Evolutionary conservation across 1,140 invertebrate genomes (phyloP).

Genomic region (honey bee (Apis mellifera)): Amel_HAv3.1 CM009938.2:6427001-6427500

Average conservation of each 20-base stretch:
- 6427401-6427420: conserved; percentile 13
- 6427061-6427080: conserved; percentile 40
- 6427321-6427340: conserved; percentile 39
- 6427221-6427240: neutral
- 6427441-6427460: conserved; percentile 3
- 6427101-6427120: conserved; percentile 30
- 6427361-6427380: neutral
- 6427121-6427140: conserved; percentile 40
- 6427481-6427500: neutral
- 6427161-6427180: conserved; percentile 2
- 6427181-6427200: conserved; percentile 5
- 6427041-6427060: conserved; percentile 29
- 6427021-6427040: conserved; percentile 25
- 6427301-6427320: conserved; percentile 62
- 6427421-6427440: conserved; percentile 19
- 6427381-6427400: neutral
- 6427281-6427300: conserved; percentile 40
- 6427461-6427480: neutral
- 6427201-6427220: conserved; percentile 4
- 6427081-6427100: conserved; percentile 31
- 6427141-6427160: conserved; percentile 41
- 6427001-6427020: conserved; percentile 32
- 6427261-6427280: conserved; percentile 51
- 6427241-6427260: conserved; percentile 1
- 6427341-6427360: neutral